Base-by-base conservation (phyloP, 1,140 invertebrate species). In the Episyrphus balteatus region DNA sequence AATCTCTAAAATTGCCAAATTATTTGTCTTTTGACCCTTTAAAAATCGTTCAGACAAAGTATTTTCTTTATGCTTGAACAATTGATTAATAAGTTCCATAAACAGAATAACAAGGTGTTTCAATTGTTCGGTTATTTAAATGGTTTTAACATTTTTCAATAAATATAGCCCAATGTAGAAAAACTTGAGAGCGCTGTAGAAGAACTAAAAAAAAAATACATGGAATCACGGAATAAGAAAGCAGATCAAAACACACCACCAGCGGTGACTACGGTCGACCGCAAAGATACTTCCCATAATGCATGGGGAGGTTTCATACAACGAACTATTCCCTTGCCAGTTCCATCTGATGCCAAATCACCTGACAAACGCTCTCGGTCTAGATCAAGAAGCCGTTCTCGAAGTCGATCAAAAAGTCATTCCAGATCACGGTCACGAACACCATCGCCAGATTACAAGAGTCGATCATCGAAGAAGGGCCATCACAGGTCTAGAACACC, bases 151-250 rank as follows among this genome's bases (percentile, higher is more conserved):
- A n/a, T n/a, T n/a, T n/a, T n/a, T n/a, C n/a, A n/a, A n/a, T n/a
- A n/a, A n/a, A n/a, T n/a, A n/a, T 56, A 83, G 78, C 76, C 80
- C n/a, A 80, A 84, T 61, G 71, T 78, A 7, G 86, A 90, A 51
- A 72, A 78, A 32, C 62, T 92, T 39, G 87, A 91, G 53, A 80
- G 79, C 12, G 77, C 79, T 21, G 82, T 91, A 0, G 84, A 88
- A 36, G 79, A 84, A 54, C 62, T 88, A 1, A 78, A 79, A 40
- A 81, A 81, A 55, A 75, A 79, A 17, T 88, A 89, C 53, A 77
- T 86, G 37, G 85, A 88, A 53, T 81, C 80, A 0, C 78, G 85
- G 51, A 75, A 79, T 11, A 86, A 85, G 61, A 79, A 77, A 0
- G 66, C 76, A 51, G 69, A 71, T 15, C 73, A 69, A 1, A 77